Base-by-base conservation (phyloP, 2,797 vertebrate genomes). In the Galago senegalensis region DNA sequence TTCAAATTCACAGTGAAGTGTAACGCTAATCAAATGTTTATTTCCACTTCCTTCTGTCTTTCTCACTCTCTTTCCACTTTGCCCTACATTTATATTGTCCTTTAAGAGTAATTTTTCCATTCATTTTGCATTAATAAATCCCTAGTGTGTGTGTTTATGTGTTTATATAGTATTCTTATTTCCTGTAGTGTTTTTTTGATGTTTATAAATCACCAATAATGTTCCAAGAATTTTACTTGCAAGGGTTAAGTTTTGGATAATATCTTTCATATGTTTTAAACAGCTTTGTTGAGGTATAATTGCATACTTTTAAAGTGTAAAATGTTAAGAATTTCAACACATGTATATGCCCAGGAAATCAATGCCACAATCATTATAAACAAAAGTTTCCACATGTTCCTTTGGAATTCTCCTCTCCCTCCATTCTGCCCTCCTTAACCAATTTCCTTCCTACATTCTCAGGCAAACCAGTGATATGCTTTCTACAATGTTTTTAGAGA, bases 1-100 rank as follows among this genome's bases (percentile, higher is more conserved):
- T 96, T 91, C 63, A 96, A 93, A 88, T 83, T 85, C 43, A 92
- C 34, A 76, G 49, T 58, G 84, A 97, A 94, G 5, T 29, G 31
- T 40, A 93, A 53, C 90, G 43, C 21, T 83, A 94, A 95, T 63
- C n/a, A 80, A 91, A 85, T 46, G 37, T 94, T 81, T 81, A 43
- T 29, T 93, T 83, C 76, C 73, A 72, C 31, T 76, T 95, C 13
- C 18, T 79, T 67, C 60, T 86, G 31, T 90, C 37, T 77, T 46
- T 37, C 53, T 7, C 3, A 27, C 58, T 93, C 1, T 20, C 1
- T 46, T 25, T 87, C 13, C 20, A 20, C 20, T 97, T 94, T 97
- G n/a, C 31, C 7, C 25, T 81, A 69, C 12, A 31, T 77, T 88
- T 91, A 29, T 3, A 58, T 40, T 89, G 7, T 89, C 12, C 8